phyloP scores from a whole-genome alignment of 2,797 vertebrate species.

The Cygnus olor region DNA sequence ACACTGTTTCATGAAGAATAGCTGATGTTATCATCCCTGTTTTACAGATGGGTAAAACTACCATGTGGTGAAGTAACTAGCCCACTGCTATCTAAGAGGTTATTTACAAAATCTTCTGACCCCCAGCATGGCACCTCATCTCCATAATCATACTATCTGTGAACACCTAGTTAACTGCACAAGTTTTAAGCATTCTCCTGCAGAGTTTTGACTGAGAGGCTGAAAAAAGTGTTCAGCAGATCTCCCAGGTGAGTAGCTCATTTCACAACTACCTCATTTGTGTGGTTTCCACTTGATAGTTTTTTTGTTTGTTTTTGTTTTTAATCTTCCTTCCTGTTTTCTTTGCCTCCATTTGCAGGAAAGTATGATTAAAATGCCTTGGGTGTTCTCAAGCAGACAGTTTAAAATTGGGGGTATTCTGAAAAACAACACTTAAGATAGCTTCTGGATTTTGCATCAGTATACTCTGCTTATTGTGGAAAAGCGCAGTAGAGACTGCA shows the following conservation, averaged over 20 bases:
- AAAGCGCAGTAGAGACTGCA: slow-evolving; percentile 4
- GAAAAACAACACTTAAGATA: not conserved
- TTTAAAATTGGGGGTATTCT: not conserved
- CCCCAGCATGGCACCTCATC: not conserved
- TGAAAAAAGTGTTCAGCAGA: slow-evolving; percentile 1
- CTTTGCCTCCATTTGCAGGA: not conserved
- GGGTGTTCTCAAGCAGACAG: not conserved
- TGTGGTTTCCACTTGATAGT: not conserved
- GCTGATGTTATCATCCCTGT: not conserved
- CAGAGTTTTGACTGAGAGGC: not conserved
- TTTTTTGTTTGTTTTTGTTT: not conserved
- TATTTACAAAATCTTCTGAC: slow-evolving; percentile 25
- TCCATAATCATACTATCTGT: not conserved
- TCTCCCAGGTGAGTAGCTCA: not conserved
- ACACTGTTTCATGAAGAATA: not conserved
- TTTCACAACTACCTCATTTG: not conserved
- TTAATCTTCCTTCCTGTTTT: not conserved
- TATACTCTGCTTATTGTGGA: not conserved
- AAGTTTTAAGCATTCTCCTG: slow-evolving; percentile 7
- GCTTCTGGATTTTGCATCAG: not conserved
- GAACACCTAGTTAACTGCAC: not conserved
- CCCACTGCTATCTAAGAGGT: not conserved
- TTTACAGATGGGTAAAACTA: not conserved
- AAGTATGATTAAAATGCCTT: not conserved
- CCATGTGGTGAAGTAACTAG: not conserved